A percentile compares a stretch with the other conserved stretches of the same genome.
These are phyloP conservation scores for Panurus biarmicus DNA, from an alignment of 2,113 vertebrate genomes.

Conservation along the genomic window DNA sequence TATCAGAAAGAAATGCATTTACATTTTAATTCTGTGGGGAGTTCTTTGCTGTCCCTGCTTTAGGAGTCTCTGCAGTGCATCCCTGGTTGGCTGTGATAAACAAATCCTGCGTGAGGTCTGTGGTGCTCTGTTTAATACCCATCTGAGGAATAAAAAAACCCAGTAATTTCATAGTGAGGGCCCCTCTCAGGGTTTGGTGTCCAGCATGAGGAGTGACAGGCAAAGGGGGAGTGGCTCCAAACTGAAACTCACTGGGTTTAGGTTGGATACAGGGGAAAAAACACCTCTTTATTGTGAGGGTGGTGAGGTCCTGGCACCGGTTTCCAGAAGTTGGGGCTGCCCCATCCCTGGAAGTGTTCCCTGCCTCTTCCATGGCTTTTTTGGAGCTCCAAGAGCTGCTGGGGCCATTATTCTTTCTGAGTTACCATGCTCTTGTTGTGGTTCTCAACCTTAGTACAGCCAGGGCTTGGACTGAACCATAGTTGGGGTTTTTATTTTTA, in stretches of 20 bases:
- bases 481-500: neutral
- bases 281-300: neutral
- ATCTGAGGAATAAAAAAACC: neutral
- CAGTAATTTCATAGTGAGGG: neutral
- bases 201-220: neutral
- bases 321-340: neutral
- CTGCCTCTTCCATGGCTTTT: neutral
- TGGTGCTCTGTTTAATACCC: neutral
- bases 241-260: neutral
- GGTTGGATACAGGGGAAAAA: neutral
- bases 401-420: neutral
- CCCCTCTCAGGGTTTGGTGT: neutral
- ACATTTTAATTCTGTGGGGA: neutral
- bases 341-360: neutral
- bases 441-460: neutral
- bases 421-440: neutral
- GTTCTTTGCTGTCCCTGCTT: neutral
- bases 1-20: neutral
- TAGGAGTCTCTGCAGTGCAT: neutral
- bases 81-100: neutral
- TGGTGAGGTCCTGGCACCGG: neutral
- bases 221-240: neutral
- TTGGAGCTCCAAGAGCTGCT: neutral
- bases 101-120: neutral
- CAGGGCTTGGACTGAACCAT: neutral